Evolutionary conservation across 2,113 vertebrate species (phyloP).

Genomic region (Esox niger): DNA sequence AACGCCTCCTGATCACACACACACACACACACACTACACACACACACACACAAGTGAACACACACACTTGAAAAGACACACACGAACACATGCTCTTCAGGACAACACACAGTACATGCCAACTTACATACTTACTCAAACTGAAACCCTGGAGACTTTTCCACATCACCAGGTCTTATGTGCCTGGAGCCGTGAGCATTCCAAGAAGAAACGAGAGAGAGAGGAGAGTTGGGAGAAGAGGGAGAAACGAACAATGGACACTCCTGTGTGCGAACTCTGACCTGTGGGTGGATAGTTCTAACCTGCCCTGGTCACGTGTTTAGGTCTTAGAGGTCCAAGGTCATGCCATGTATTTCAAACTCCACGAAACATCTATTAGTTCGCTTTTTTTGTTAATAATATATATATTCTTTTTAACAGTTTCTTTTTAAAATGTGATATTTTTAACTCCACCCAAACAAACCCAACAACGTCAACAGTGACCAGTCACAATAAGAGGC

Average conservation of each 20-base stretch:
- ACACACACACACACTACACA: slow-evolving; percentile 16
- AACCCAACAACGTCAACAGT: too few relatives aligned
- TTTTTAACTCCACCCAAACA: slow-evolving; percentile 41
- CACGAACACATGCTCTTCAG: too few relatives aligned
- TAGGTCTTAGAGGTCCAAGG: slow-evolving; percentile 69
- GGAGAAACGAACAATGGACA: slow-evolving; percentile 52
- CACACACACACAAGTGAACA: slow-evolving; percentile 19
- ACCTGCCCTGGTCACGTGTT: slow-evolving; percentile 67
- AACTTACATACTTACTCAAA: slow-evolving; percentile 27
- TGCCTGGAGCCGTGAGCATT: slow-evolving; percentile 67
- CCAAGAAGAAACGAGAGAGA: slow-evolving; percentile 59
- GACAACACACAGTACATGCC: neutral
- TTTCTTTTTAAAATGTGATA: slow-evolving; percentile 65
- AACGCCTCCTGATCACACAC: slow-evolving; percentile 76
- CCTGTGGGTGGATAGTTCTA: slow-evolving; percentile 63
- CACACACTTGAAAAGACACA: slow-evolving; percentile 6
- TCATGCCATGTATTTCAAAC: slow-evolving; percentile 72
- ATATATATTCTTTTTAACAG: slow-evolving; percentile 69
- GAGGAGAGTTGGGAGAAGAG: slow-evolving; percentile 4
- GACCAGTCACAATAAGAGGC: slow-evolving; percentile 21
- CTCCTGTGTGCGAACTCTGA: slow-evolving; percentile 56
- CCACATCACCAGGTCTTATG: slow-evolving; percentile 62
- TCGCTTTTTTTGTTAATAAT: slow-evolving; percentile 53
- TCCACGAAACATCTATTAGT: slow-evolving; percentile 68
- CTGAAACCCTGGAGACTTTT: slow-evolving; percentile 54